A percentile compares a stretch with the other conserved stretches of the same genome.
These are phyloP conservation scores for Drosophila mayri DNA, from an alignment of 1,140 invertebrate genomes.

Conservation along the genomic window DNA sequence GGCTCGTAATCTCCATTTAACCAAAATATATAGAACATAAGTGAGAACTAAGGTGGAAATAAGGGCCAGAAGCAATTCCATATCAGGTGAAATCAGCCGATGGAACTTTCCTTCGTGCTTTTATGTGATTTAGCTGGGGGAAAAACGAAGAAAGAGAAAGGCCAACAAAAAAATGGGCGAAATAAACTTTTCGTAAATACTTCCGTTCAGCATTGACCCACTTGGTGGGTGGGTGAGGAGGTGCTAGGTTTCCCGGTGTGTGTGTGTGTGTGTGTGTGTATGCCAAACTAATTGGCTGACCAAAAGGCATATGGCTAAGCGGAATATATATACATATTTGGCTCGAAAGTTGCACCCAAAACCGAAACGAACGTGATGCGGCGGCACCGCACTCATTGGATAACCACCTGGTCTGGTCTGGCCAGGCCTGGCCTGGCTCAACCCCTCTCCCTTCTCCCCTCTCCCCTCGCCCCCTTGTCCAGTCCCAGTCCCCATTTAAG, in stretches of 20 bases:
- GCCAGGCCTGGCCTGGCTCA: neutral
- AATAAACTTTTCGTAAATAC: constrained; percentile 67
- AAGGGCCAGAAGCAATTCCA: neutral
- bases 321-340: constrained; percentile 13
- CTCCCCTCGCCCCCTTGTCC: neutral
- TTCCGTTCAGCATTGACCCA: constrained; percentile 70
- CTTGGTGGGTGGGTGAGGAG: constrained; percentile 32
- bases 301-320: constrained; percentile 24
- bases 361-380: constrained; percentile 14
- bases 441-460: neutral
- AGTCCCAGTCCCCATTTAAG: constrained; percentile 52
- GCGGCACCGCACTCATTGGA: constrained; percentile 21
- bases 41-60: neutral
- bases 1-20: constrained; percentile 21
- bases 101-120: constrained; percentile 40
- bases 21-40: neutral
- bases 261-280: neutral
- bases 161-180: constrained; percentile 47
- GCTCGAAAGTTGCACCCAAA: constrained; percentile 34
- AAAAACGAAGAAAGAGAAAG: constrained; percentile 1
- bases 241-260: neutral
- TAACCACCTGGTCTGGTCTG: constrained; percentile 15
- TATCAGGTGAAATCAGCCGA: constrained; percentile 13
- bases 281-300: constrained; percentile 48
- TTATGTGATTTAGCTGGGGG: constrained; percentile 28